Evolutionary conservation across 2,888 invertebrate species (phyloP), one percentile per base, ranked within the genome.

Genomic region (Abrostola triplasia): DNA sequence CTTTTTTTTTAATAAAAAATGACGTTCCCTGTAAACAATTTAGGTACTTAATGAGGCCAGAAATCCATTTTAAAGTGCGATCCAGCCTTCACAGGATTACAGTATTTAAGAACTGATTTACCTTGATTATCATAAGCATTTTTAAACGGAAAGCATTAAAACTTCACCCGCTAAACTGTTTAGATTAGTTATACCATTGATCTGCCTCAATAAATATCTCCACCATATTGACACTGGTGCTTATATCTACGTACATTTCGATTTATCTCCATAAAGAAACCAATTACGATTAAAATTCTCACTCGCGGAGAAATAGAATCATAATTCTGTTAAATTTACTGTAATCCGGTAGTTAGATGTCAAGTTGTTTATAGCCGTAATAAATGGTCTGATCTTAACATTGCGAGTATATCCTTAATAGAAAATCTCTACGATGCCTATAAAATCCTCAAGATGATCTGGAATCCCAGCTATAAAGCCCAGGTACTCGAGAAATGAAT

Each of bases 401-500:
- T 59, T 41, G 8, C 42, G 11, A 24, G 57, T 55, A 62, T 68
- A 50, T 47, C 41, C 59, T 64, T 67, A 74, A 75, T 75, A 70
- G 76, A 70, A 64, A 62, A 56, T 58, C 64, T 64, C 12, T 54
- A 12, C 70, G 48, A 42, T 36, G 10, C 12, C 62, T 38, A 65
- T 70, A 64, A 61, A 75, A 64, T 54, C 47, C 56, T 47, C 52
- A 9, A 47, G 54, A 64, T 63, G 67, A 67, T 67, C 67, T 70
- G 67, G 64, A 67, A 52, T 51, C 44, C 49, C 38, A 24, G 35
- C 60, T 40, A 61, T 70, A 67, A 74, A 75, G 37, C 52, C 48
- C 41, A 40, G 41, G 10, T 67, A 70, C 71, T 78, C 41, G 63
- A 65, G 67, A 75, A 67, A 78, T 75, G 49, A 65, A 76, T 70